Conservation (phyloP, 2,113 vertebrate species). For the Hoplias malabaricus region DNA sequence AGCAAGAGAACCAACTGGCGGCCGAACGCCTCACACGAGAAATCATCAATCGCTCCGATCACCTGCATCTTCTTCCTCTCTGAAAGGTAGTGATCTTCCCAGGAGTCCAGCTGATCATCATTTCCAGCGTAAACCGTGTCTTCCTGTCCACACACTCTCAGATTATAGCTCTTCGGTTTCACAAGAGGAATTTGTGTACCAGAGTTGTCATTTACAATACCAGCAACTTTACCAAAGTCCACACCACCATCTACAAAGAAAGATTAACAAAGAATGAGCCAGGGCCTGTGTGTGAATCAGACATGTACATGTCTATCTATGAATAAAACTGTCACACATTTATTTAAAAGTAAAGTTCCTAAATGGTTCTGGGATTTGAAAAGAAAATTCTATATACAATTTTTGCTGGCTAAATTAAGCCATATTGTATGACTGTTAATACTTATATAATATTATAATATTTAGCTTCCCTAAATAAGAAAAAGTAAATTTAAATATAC, state of each 20-base stretch:
- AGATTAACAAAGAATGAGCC: not conserved
- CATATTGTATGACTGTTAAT: too few species aligned
- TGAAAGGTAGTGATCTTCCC: constrained; percentile 45
- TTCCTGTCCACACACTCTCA: constrained; percentile 41
- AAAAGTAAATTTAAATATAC: too few species aligned
- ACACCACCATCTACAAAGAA: not conserved
- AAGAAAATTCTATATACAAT: too few species aligned
- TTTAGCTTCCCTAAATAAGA: too few species aligned
- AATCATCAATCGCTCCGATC: constrained; percentile 42
- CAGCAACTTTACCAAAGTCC: not conserved
- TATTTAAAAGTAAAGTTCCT: too few species aligned
- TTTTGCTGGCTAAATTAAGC: too few species aligned
- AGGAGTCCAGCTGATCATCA: constrained; percentile 39
- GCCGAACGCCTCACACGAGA: constrained; percentile 18
- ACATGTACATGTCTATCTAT: not conserved
- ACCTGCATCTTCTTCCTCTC: constrained; percentile 40
- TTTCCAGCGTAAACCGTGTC: constrained; percentile 31
- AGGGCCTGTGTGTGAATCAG: too few species aligned
- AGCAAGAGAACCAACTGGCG: constrained; percentile 40
- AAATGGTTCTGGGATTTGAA: too few species aligned
- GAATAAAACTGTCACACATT: not conserved
- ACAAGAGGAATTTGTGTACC: constrained; percentile 11
- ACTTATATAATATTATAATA: too few species aligned
- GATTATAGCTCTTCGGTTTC: not conserved
- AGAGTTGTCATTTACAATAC: not conserved